Conservation (phyloP, 2,797 vertebrate genomes). For the Rhabdomys pumilio region DNA sequence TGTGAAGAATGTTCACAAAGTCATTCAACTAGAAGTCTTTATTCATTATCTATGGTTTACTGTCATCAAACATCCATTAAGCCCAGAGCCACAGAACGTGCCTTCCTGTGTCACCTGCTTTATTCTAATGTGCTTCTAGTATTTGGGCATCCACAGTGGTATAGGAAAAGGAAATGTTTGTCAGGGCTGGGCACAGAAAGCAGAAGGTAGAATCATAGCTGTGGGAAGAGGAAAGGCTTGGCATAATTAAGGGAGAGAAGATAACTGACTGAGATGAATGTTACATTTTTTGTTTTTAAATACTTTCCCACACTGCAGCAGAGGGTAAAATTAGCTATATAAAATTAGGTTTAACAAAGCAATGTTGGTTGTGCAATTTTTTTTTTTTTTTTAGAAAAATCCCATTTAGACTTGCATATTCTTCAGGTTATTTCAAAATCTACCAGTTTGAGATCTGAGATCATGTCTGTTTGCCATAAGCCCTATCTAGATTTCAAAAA, state of each 20-base stretch:
- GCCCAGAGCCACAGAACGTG: accelerated
- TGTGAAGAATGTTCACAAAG: not conserved
- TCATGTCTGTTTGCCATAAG: not conserved
- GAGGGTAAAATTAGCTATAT: not conserved
- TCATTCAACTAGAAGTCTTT: not conserved
- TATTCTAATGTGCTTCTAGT: not conserved
- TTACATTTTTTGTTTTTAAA: not conserved
- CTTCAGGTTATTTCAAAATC: not conserved
- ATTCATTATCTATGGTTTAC: accelerated
- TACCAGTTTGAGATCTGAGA: not conserved
- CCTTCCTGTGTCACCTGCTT: not conserved
- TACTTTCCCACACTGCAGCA: not conserved
- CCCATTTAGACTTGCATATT: not conserved
- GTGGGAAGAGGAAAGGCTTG: not conserved
- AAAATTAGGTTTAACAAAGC: not conserved
- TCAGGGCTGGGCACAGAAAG: not conserved
- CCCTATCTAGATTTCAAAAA: not conserved
- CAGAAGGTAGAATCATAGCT: not conserved
- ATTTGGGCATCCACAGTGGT: accelerated
- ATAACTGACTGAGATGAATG: not conserved
- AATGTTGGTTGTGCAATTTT: not conserved
- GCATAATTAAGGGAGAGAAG: not conserved
- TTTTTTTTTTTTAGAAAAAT: not conserved
- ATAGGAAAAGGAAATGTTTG: not conserved
- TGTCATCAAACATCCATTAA: no score